Evolutionary conservation across 1,140 invertebrate genomes (phyloP).

Genomic region (Hypsibius dujardini): DNA sequence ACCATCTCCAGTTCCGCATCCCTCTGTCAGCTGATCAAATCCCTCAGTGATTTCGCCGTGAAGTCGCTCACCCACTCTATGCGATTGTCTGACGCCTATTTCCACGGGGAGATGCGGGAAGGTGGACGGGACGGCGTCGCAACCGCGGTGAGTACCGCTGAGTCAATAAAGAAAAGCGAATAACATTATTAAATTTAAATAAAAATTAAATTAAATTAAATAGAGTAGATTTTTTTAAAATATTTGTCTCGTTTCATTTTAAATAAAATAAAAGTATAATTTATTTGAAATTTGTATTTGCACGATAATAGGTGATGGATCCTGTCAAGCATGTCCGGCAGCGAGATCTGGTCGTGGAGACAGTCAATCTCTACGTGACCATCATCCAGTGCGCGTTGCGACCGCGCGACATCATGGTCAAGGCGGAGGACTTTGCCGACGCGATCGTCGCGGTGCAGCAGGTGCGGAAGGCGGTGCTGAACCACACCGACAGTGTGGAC

Average conservation of each 20-base stretch:
- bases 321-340: conserved; percentile 3
- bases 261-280: too few species aligned
- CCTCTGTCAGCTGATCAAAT: background rate
- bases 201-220: too few species aligned
- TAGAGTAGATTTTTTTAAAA: too few species aligned
- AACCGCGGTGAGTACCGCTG: background rate
- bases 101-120: conserved; percentile 6
- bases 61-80: background rate
- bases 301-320: background rate
- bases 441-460: background rate
- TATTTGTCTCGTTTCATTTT: too few species aligned
- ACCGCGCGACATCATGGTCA: background rate
- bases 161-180: too few species aligned
- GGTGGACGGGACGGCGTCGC: background rate
- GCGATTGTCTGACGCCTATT: background rate
- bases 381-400: conserved; percentile 13
- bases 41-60: background rate
- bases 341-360: conserved; percentile 3
- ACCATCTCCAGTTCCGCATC: conserved; percentile 1
- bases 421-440: background rate
- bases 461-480: background rate
- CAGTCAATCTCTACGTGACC: background rate
- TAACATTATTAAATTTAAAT: too few species aligned
- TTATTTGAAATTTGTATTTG: too few species aligned
- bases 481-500: background rate